Evolutionary conservation across 2,888 invertebrate species (phyloP).

Genomic region (Tipula vernalis): DNA sequence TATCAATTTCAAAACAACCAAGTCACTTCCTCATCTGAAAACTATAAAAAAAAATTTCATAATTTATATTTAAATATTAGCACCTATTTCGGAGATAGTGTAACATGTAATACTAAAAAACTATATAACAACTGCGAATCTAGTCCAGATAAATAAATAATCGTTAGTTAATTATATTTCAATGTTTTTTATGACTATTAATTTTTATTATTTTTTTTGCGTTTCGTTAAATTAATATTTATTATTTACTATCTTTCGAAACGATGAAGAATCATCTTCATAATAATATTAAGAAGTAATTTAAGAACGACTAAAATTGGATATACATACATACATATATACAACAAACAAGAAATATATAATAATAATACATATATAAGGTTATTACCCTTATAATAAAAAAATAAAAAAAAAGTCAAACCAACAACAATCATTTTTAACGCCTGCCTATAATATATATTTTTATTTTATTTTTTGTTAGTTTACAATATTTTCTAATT

Average conservation of each 20-base stretch:
- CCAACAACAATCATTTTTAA: not conserved
- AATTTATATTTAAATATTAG: too few species aligned
- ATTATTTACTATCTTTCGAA: not conserved
- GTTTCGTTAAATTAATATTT: not conserved
- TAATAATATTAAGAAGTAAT: not conserved
- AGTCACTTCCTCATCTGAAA: not conserved
- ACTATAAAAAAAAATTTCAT: too few species aligned
- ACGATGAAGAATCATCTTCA: not conserved
- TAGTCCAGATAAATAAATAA: not conserved
- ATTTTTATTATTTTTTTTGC: not conserved
- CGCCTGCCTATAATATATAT: not conserved
- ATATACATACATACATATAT: not conserved
- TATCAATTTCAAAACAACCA: too few species aligned
- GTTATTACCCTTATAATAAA: not conserved
- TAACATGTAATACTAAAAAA: not conserved
- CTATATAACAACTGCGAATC: not conserved
- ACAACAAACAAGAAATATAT: not conserved
- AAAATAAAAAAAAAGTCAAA: not conserved
- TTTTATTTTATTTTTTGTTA: not conserved
- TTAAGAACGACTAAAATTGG: not conserved
- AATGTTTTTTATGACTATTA: not conserved
- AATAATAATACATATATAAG: not conserved
- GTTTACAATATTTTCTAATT: slow-evolving; percentile 1
- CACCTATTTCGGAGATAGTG: not conserved
- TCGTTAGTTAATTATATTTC: not conserved